These are phyloP conservation scores for Halictus ligatus DNA, from an alignment of 2,888 invertebrate species.

Conservation along the genomic window DNA sequence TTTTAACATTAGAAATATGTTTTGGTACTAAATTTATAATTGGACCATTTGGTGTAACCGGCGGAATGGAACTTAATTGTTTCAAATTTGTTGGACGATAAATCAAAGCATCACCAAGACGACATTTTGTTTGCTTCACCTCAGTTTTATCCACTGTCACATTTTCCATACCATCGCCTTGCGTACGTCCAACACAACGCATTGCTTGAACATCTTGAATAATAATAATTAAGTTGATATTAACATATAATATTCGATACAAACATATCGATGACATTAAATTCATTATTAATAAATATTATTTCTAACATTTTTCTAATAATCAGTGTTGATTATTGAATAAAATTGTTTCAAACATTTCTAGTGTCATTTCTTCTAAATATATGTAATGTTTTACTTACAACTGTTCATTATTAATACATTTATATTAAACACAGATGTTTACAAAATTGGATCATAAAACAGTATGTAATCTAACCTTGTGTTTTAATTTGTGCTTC, in stretches of 20 bases:
- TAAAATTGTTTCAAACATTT: neutral
- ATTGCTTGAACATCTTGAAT: conserved; percentile 73
- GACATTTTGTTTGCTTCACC: conserved; percentile 73
- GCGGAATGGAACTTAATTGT: conserved; percentile 80
- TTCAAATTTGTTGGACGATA: conserved; percentile 83
- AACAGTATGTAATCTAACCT: conserved; percentile 44
- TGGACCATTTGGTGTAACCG: conserved; percentile 86
- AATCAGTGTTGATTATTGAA: neutral
- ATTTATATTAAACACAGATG: neutral
- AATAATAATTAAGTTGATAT: neutral
- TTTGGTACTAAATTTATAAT: conserved; percentile 88
- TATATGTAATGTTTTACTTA: neutral
- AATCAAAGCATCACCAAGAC: conserved; percentile 82
- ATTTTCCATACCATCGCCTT: conserved; percentile 93
- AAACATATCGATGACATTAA: neutral
- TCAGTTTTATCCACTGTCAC: conserved; percentile 73
- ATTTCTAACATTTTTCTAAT: neutral
- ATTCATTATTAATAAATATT: neutral
- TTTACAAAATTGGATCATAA: neutral
- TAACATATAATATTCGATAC: neutral
- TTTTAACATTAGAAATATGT: conserved; percentile 86
- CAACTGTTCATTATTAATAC: neutral
- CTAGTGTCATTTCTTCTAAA: neutral
- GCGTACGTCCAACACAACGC: conserved; percentile 85
- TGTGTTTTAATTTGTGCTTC: conserved; percentile 36